Conservation (phyloP, 2,113 vertebrate species). For the Siniperca chuatsi region DNA sequence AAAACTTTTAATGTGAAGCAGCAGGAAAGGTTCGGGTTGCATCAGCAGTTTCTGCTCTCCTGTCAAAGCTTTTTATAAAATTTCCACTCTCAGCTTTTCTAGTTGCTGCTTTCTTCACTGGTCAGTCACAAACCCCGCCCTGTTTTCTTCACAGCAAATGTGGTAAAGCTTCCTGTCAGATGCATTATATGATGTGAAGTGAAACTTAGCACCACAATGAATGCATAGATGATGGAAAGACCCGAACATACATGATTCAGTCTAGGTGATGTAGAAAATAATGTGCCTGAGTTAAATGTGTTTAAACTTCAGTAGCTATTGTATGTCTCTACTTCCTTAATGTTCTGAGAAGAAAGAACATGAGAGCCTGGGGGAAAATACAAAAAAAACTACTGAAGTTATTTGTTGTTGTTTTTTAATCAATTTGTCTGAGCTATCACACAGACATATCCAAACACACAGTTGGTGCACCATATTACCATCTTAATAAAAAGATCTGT, state of each 20-base stretch:
- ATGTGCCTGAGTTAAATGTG: not conserved
- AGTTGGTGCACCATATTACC: not conserved
- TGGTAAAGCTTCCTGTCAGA: conserved; percentile 36
- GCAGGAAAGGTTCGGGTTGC: no score
- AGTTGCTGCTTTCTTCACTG: conserved; percentile 5
- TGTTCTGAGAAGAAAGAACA: not conserved
- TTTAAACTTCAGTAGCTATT: not conserved
- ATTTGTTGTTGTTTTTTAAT: not conserved
- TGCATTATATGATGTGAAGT: conserved; percentile 7
- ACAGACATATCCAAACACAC: not conserved
- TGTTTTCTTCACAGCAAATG: conserved; percentile 4
- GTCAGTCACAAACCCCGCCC: not conserved
- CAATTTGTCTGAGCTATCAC: not conserved
- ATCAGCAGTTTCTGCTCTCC: not conserved
- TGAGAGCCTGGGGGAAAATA: not conserved
- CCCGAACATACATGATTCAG: not conserved
- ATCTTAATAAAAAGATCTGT: not conserved
- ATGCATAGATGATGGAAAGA: conserved; percentile 1
- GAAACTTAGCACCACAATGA: not conserved
- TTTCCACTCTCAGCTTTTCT: conserved; percentile 6
- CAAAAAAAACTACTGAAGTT: not conserved
- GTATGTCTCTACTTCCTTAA: not conserved
- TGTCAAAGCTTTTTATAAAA: conserved; percentile 25
- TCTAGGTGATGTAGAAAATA: not conserved
- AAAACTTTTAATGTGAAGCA: no score